Conservation (phyloP, 2,113 vertebrate genomes). For the Hassar affinis region DNA sequence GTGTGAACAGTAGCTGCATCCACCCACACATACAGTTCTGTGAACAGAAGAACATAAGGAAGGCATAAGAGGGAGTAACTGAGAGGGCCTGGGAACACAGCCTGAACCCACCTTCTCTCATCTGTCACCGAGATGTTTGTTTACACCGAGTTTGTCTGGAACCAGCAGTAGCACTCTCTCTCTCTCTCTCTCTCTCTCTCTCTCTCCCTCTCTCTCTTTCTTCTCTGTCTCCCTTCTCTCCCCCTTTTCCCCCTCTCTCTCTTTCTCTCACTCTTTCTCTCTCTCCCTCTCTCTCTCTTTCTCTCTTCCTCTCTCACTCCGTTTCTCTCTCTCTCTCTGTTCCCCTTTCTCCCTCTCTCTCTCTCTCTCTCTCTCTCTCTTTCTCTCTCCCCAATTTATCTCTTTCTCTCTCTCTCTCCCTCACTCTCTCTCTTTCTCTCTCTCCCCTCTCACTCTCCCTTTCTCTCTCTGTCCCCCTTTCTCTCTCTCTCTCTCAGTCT, state of each 20-base stretch:
- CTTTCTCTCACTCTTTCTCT: not conserved
- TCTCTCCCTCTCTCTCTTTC: not conserved
- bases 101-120: slow-evolving; percentile 48
- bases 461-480: slow-evolving; percentile 13
- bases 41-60: slow-evolving; percentile 36
- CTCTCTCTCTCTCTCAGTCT: slow-evolving; percentile 15
- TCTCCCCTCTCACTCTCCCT: too few species aligned
- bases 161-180: slow-evolving; percentile 33
- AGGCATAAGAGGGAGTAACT: slow-evolving; percentile 44
- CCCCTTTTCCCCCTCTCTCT: too few species aligned
- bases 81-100: slow-evolving; percentile 49
- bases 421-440: not conserved
- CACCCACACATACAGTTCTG: slow-evolving; percentile 31
- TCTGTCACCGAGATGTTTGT: slow-evolving; percentile 55
- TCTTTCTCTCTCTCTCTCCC: not conserved
- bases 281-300: not conserved
- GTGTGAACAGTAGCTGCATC: slow-evolving; percentile 16
- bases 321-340: slow-evolving; percentile 9
- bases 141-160: slow-evolving; percentile 48
- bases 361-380: slow-evolving; percentile 1
- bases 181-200: slow-evolving; percentile 8
- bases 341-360: slow-evolving; percentile 15
- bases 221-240: too few species aligned
- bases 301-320: too few species aligned
- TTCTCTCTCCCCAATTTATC: slow-evolving; percentile 31